Conservation (phyloP, 1,140 invertebrate genomes). For the Zaprionus capensis region DNA sequence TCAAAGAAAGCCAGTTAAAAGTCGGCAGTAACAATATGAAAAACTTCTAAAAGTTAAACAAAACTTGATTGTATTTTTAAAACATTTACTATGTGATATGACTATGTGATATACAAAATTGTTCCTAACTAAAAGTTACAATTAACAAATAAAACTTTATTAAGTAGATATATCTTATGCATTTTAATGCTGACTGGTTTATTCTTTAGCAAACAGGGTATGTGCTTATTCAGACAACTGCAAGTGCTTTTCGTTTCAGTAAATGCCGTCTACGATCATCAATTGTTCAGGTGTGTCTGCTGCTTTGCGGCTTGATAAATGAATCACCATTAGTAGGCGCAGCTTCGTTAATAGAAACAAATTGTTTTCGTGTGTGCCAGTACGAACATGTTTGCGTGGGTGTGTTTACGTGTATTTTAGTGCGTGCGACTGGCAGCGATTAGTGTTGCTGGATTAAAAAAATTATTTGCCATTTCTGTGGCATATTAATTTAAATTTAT, state of each 20-base stretch:
- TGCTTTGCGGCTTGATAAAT: slow-evolving; percentile 69
- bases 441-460: slow-evolving; percentile 79
- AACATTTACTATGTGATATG: too few species aligned
- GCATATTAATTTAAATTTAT: slow-evolving; percentile 80
- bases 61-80: neutral
- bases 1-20: neutral
- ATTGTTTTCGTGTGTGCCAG: slow-evolving; percentile 51
- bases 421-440: slow-evolving; percentile 53
- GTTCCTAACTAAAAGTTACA: neutral
- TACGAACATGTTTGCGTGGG: slow-evolving; percentile 15
- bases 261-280: slow-evolving; percentile 59
- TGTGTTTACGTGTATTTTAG: slow-evolving; percentile 5
- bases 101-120: neutral
- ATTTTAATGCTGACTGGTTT: slow-evolving; percentile 12
- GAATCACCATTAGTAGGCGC: slow-evolving; percentile 77
- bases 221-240: neutral
- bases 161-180: neutral
- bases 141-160: neutral
- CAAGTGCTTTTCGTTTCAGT: slow-evolving; percentile 38
- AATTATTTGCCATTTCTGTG: slow-evolving; percentile 57
- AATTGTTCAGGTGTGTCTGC: slow-evolving; percentile 72
- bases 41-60: neutral
- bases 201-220: slow-evolving; percentile 22
- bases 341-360: slow-evolving; percentile 81
- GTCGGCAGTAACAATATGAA: neutral